Evolutionary conservation across 2,113 vertebrate species (phyloP).

Genomic region (Cheirogaleus medius): DNA sequence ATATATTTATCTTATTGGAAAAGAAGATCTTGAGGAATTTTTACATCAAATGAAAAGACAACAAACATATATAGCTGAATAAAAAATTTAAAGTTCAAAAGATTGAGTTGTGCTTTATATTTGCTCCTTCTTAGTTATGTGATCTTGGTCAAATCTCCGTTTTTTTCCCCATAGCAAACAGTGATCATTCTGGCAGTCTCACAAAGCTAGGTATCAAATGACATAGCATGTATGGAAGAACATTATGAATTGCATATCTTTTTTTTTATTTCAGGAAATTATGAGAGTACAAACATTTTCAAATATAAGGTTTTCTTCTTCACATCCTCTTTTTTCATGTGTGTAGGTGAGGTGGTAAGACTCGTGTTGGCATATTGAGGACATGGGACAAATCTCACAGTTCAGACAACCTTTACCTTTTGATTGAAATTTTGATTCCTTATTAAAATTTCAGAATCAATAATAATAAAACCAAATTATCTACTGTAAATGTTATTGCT

Average conservation of each 20-base stretch:
- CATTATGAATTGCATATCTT: neutral
- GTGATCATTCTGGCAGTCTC: neutral
- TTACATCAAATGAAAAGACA: conserved; percentile 78
- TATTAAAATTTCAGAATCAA: neutral
- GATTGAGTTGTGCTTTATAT: neutral
- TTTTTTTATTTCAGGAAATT: no score
- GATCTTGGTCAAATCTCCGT: neutral
- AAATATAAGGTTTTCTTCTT: neutral
- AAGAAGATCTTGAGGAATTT: conserved; percentile 65
- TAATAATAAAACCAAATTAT: neutral
- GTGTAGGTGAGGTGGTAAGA: neutral
- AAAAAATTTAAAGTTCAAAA: conserved; percentile 77
- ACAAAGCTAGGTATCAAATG: neutral
- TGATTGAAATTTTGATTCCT: neutral
- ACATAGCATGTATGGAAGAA: neutral
- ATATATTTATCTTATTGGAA: conserved; percentile 82
- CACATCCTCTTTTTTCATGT: neutral
- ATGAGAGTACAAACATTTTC: no score
- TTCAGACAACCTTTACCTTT: neutral
- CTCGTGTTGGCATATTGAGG: neutral
- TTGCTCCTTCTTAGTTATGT: neutral
- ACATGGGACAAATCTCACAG: neutral
- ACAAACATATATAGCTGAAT: conserved; percentile 82
- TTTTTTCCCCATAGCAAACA: neutral
- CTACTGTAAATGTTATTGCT: neutral